Evolutionary conservation across 2,888 invertebrate genomes (phyloP).

Genomic region (Drosophila formosana): DNA sequence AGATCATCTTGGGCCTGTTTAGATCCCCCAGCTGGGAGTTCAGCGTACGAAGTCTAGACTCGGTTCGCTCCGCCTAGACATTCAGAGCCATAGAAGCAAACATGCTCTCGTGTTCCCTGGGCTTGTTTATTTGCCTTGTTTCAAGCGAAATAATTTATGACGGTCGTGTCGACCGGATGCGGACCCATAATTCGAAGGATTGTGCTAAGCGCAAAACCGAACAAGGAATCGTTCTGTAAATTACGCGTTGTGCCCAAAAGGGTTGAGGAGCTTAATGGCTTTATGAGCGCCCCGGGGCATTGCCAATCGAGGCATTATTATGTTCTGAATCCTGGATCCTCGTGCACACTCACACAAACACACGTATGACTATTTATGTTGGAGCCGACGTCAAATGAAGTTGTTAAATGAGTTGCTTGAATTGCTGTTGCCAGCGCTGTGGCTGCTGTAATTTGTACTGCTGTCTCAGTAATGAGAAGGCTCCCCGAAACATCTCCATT

Average conservation of each 20-base stretch:
- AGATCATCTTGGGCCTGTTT: conserved; percentile 17
- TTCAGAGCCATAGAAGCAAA: background rate
- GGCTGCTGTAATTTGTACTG: background rate
- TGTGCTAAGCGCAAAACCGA: conserved; percentile 42
- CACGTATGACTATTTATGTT: conserved; percentile 41
- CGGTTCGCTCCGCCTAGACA: background rate
- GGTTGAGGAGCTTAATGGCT: conserved; percentile 73
- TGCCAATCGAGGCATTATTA: conserved; percentile 67
- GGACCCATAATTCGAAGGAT: conserved; percentile 47
- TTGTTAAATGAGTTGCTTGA: conserved; percentile 51
- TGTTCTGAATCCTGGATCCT: conserved; percentile 39
- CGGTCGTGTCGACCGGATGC: conserved; percentile 57
- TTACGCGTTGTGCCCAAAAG: conserved; percentile 65
- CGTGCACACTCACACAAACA: conserved; percentile 4
- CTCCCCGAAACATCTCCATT: conserved; percentile 24
- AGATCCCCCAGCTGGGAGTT: conserved; percentile 32
- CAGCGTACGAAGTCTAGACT: conserved; percentile 43
- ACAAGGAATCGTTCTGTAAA: conserved; percentile 58
- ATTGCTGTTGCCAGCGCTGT: conserved; percentile 20
- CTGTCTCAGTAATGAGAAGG: conserved; percentile 51
- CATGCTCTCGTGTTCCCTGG: background rate
- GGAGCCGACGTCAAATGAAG: conserved; percentile 41
- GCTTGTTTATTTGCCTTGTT: conserved; percentile 44
- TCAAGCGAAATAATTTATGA: conserved; percentile 66
- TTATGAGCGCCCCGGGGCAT: conserved; percentile 73